These are phyloP conservation scores for Chloroclystis v-ata DNA, from an alignment of 2,888 invertebrate species.

Conservation along the genomic window DNA sequence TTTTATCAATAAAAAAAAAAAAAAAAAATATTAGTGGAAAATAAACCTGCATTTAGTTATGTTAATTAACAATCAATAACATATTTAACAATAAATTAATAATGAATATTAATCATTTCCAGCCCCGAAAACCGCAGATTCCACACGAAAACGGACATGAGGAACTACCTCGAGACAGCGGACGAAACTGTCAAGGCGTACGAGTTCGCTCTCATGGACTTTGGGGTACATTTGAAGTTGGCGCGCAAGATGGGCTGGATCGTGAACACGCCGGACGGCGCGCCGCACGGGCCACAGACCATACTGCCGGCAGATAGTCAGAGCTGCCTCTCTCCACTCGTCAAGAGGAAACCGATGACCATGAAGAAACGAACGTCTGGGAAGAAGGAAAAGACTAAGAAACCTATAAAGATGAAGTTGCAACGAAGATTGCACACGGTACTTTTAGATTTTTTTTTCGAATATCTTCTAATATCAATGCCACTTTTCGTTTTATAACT, in stretches of 20 bases:
- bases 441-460: no score
- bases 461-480: no score
- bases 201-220: constrained; percentile 57
- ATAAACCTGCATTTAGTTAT: no score
- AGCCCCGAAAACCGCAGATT: constrained; percentile 64
- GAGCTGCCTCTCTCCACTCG: constrained; percentile 44
- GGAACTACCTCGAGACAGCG: constrained; percentile 48
- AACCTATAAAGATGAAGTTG: constrained; percentile 32
- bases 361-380: constrained; percentile 36
- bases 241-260: constrained; percentile 69
- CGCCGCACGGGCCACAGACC: constrained; percentile 32
- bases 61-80: no score
- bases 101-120: constrained; percentile 18
- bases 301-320: constrained; percentile 37
- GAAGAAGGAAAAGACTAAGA: constrained; percentile 26
- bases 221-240: constrained; percentile 66
- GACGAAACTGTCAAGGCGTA: constrained; percentile 39
- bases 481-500: no score
- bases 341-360: constrained; percentile 46
- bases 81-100: no score
- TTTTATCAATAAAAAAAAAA: no score
- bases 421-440: constrained; percentile 22
- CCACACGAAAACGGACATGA: constrained; percentile 68
- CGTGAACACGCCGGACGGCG: constrained; percentile 40
- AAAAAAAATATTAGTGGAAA: no score